Evolutionary conservation across 2,113 vertebrate genomes (phyloP).

Genomic region (Choloepus hoffmanni): DNA sequence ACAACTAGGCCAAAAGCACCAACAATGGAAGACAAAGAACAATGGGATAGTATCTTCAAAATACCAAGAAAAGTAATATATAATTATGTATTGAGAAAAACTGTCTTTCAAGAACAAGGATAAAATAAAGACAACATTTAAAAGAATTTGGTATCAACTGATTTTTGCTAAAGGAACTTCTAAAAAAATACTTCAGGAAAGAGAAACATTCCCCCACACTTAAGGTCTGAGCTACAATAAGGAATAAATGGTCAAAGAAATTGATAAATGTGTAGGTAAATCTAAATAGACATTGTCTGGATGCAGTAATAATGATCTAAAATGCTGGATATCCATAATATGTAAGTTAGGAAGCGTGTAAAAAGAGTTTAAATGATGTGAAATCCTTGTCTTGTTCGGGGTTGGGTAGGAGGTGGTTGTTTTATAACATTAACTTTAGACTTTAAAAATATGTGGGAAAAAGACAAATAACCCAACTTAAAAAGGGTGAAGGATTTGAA

Average conservation of each 20-base stretch:
- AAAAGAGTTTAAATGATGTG: neutral
- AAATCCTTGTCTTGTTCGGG: neutral
- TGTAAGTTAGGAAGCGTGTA: neutral
- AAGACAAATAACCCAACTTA: neutral
- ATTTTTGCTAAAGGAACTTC: neutral
- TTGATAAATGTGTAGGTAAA: neutral
- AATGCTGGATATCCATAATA: neutral
- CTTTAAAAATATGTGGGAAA: neutral
- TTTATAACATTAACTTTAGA: neutral
- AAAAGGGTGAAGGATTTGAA: neutral
- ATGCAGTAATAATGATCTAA: neutral
- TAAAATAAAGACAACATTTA: neutral
- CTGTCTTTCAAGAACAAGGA: neutral
- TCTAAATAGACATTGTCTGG: neutral
- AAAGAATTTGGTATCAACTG: neutral
- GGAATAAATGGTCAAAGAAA: conserved; percentile 8
- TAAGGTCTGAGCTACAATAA: neutral
- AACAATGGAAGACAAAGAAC: neutral
- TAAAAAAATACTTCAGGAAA: neutral
- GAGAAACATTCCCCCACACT: neutral
- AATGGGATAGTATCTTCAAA: neutral
- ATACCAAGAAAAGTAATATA: neutral
- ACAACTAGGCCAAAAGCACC: neutral
- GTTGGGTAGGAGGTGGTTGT: neutral
- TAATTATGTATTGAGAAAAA: neutral